Conservation (phyloP, 2,888 invertebrate species). For the Limnephilus lunatus region DNA sequence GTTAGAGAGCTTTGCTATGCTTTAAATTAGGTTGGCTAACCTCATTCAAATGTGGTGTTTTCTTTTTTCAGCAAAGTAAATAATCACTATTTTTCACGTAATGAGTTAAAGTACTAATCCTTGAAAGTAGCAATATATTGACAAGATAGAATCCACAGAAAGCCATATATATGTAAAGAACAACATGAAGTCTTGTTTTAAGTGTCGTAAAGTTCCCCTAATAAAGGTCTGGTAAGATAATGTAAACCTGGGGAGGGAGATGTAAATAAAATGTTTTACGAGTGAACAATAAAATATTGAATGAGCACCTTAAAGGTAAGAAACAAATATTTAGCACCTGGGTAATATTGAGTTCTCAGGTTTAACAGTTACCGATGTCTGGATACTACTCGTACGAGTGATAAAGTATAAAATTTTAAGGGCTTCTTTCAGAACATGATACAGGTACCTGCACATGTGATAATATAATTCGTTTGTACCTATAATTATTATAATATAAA, state of each 20-base stretch:
- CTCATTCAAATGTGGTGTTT: too few relatives aligned
- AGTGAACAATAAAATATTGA: not conserved
- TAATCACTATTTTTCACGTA: too few relatives aligned
- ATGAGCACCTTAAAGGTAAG: not conserved
- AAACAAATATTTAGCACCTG: not conserved
- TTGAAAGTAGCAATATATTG: not conserved
- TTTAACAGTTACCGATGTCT: not conserved
- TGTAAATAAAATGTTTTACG: not conserved
- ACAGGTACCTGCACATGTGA: too few relatives aligned
- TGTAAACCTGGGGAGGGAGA: not conserved
- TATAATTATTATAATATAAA: too few relatives aligned
- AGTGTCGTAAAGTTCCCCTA: not conserved
- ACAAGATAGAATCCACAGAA: not conserved
- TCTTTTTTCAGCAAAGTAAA: too few relatives aligned
- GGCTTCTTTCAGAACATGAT: too few relatives aligned
- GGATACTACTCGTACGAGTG: not conserved
- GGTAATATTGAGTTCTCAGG: not conserved
- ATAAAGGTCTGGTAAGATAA: not conserved
- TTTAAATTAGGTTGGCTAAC: too few relatives aligned
- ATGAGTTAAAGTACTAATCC: not conserved
- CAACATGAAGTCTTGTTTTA: not conserved
- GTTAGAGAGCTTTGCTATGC: too few relatives aligned
- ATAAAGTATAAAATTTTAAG: too few relatives aligned
- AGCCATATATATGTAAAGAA: not conserved
- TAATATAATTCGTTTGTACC: too few relatives aligned